Percentiles rank a stretch among this genome's conserved stretches.
Evolutionary conservation across 2,888 invertebrate genomes (phyloP).

Genomic region (Megastigmus dorsalis): DNA sequence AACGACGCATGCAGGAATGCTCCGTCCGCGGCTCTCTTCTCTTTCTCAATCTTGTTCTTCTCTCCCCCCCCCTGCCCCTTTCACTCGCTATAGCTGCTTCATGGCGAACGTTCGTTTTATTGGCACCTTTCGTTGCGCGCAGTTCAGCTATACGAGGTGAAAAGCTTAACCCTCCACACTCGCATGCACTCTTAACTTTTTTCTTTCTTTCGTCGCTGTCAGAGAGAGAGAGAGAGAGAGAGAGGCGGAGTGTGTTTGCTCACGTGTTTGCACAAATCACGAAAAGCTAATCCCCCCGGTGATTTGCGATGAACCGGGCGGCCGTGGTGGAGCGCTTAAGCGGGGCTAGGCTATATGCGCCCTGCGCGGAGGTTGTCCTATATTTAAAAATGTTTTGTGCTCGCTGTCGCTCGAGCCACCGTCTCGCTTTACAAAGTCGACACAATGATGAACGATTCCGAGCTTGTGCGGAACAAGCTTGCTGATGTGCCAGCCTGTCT

Average conservation of each 20-base stretch:
- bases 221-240: too few relatives aligned
- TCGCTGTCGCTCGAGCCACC: slow-evolving; percentile 1
- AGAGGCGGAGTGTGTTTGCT: slow-evolving; percentile 23
- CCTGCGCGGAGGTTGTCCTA: slow-evolving; percentile 29
- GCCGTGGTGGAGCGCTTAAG: slow-evolving; percentile 13
- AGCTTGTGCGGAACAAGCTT: slow-evolving; percentile 25
- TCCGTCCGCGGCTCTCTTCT: not conserved
- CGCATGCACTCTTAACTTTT: not conserved
- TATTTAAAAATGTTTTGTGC: slow-evolving; percentile 46
- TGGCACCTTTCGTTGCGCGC: too few relatives aligned
- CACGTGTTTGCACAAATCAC: slow-evolving; percentile 39
- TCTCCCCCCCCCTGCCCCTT: not conserved
- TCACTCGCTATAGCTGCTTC: too few relatives aligned
- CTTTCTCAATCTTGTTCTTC: not conserved
- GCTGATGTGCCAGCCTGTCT: too few relatives aligned
- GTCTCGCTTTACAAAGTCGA: slow-evolving; percentile 27
- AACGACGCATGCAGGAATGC: slow-evolving; percentile 61
- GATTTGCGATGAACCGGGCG: slow-evolving; percentile 47
- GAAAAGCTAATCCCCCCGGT: slow-evolving; percentile 35
- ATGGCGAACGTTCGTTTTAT: too few relatives aligned
- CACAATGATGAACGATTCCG: slow-evolving; percentile 37
- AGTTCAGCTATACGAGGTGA: not conserved
- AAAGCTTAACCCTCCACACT: too few relatives aligned
- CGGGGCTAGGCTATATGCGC: slow-evolving; percentile 9
- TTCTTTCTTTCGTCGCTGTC: not conserved